These are phyloP conservation scores for Pegea sp. DNA, from an alignment of 23 tunicate genomes.

Conservation along the genomic window DNA sequence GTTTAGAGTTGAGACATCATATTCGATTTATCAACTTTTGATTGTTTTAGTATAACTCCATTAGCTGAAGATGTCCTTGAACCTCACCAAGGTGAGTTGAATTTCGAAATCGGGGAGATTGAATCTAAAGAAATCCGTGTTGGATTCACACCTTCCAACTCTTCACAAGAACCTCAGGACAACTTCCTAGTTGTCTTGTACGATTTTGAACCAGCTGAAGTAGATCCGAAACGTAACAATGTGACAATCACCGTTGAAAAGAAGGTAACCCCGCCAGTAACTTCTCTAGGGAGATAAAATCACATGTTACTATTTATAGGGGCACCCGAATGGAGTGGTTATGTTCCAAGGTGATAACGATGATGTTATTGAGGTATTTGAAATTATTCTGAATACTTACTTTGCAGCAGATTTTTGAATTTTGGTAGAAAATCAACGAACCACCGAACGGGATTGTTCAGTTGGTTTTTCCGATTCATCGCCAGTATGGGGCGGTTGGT, in stretches of 20 bases:
- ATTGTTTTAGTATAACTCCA: conserved; percentile 18
- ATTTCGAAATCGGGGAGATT: conserved; percentile 19
- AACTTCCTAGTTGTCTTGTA: conserved; percentile 21
- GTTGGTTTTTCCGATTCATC: conserved; percentile 31
- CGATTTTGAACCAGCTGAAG: conserved; percentile 38
- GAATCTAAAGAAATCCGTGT: conserved; percentile 18
- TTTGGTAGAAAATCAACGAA: conserved; percentile 6
- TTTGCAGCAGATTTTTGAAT: neutral
- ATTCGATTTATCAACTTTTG: too few species aligned
- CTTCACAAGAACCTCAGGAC: conserved; percentile 37
- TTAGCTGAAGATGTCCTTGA: conserved; percentile 16
- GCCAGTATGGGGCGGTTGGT: conserved; percentile 20
- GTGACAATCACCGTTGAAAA: conserved; percentile 35
- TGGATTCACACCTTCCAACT: conserved; percentile 13
- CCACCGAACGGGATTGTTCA: conserved; percentile 30
- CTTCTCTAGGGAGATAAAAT: neutral
- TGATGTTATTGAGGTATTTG: too few species aligned
- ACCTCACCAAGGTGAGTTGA: conserved; percentile 21
- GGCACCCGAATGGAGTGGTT: conserved; percentile 8
- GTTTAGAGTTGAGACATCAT: too few species aligned
- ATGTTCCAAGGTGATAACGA: neutral
- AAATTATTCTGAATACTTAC: neutral
- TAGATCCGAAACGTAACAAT: conserved; percentile 23
- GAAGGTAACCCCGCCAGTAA: conserved; percentile 30
- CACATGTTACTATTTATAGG: conserved; percentile 1